Percentiles rank a stretch among this genome's conserved stretches.
Conservation (phyloP, 1,140 invertebrate species). For the Hermetia illucens region DNA sequence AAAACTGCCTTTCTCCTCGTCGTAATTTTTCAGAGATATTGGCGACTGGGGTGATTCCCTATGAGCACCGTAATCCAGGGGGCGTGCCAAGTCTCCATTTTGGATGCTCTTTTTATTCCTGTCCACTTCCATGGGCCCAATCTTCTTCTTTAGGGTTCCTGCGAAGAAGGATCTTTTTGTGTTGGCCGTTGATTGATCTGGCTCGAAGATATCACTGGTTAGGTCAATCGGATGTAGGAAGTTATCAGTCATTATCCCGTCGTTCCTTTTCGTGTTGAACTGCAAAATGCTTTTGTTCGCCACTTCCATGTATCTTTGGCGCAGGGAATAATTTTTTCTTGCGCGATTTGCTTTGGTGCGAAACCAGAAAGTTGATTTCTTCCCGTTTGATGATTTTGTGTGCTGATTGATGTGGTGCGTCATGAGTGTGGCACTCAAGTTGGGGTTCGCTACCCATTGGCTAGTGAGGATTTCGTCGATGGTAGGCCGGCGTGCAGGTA, state of each 20-base stretch:
- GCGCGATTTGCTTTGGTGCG: slow-evolving; percentile 28
- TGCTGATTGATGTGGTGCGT: slow-evolving; percentile 23
- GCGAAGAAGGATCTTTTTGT: slow-evolving; percentile 19
- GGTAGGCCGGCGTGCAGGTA: slow-evolving; percentile 27
- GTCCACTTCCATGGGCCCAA: slow-evolving; percentile 25
- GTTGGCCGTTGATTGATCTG: slow-evolving; percentile 11
- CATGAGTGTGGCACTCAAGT: slow-evolving; percentile 25
- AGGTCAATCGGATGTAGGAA: slow-evolving; percentile 25
- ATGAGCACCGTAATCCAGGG: too few species aligned
- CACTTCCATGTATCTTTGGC: slow-evolving; percentile 28
- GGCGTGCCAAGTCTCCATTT: slow-evolving; percentile 14
- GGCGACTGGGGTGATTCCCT: too few species aligned
- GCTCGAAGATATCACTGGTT: slow-evolving; percentile 10
- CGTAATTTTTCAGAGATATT: slow-evolving; percentile 31
- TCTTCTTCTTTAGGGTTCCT: slow-evolving; percentile 23
- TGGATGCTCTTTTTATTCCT: slow-evolving; percentile 18
- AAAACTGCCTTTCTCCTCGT: slow-evolving; percentile 30
- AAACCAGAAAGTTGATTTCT: slow-evolving; percentile 28
- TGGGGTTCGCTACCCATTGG: slow-evolving; percentile 29
- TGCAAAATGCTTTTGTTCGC: slow-evolving; percentile 26
- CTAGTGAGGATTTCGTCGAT: slow-evolving; percentile 31
- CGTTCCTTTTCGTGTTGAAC: slow-evolving; percentile 26
- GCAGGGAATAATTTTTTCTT: slow-evolving; percentile 24
- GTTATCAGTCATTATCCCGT: slow-evolving; percentile 25
- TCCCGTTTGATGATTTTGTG: slow-evolving; percentile 21